Conservation (phyloP, 2,113 vertebrate species). For the Scatophagus argus region DNA sequence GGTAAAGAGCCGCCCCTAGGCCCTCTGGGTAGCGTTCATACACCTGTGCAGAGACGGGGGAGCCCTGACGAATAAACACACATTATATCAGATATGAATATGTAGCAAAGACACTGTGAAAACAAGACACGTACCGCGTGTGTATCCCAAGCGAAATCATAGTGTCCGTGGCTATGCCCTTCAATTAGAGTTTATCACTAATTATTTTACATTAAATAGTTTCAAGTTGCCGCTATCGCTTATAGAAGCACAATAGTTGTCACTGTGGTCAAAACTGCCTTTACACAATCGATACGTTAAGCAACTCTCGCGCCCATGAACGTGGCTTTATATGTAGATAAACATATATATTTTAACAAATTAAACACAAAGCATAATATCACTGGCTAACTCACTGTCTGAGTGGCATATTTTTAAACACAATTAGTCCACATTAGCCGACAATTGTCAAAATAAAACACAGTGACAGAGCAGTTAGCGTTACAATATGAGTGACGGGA, state of each 20-base stretch:
- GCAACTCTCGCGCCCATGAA: slow-evolving; percentile 8
- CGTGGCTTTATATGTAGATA: slow-evolving; percentile 5
- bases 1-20: slow-evolving; percentile 99
- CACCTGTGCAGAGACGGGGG: slow-evolving; percentile 90
- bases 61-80: slow-evolving; percentile 75
- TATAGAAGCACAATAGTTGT: neutral
- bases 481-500: slow-evolving; percentile 57
- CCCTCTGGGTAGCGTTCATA: slow-evolving; percentile 98
- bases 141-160: neutral
- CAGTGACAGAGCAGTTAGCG: slow-evolving; percentile 2
- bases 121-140: neutral
- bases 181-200: no score
- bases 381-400: neutral
- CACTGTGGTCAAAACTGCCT: neutral
- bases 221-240: no score
- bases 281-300: slow-evolving; percentile 11
- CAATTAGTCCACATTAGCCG: neutral
- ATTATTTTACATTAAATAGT: no score
- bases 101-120: neutral
- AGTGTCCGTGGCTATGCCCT: neutral
- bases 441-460: neutral
- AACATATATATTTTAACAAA: neutral
- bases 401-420: neutral
- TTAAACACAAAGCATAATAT: neutral
- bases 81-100: neutral